phyloP scores from a whole-genome alignment of 2,113 vertebrate species.

The Neogale vison region DNA sequence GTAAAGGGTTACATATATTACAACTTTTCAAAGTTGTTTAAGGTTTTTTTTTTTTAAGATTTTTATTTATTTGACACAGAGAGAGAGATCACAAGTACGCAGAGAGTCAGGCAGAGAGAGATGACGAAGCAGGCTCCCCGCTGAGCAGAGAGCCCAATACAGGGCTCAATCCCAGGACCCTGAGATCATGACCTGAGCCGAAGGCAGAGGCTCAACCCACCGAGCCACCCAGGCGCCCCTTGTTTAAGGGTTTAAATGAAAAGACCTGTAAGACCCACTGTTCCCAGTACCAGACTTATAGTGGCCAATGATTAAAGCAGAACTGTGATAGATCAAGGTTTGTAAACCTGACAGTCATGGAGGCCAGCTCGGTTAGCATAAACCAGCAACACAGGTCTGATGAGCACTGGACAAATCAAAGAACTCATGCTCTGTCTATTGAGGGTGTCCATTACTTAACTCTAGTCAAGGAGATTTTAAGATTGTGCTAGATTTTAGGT shows the following conservation, averaged over 20 bases:
- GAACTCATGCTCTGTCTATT: background rate
- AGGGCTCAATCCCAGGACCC: too few species aligned
- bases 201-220: too few species aligned
- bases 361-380: background rate
- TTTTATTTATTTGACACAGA: too few species aligned
- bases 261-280: background rate
- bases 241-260: background rate
- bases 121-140: too few species aligned
- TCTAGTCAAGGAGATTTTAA: background rate
- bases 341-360: background rate
- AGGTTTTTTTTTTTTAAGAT: too few species aligned
- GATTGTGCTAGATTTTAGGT: background rate
- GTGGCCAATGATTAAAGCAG: background rate
- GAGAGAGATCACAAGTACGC: too few species aligned
- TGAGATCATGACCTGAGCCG: too few species aligned
- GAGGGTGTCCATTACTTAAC: background rate
- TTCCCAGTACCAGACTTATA: background rate
- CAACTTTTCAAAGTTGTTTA: background rate
- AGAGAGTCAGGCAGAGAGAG: too few species aligned
- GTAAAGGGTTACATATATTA: background rate
- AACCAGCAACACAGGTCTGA: background rate
- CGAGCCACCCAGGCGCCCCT: background rate
- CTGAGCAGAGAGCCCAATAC: too few species aligned
- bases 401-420: background rate
- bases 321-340: background rate